A percentile compares a stretch with the other conserved stretches of the same genome.
Evolutionary conservation across 2,113 vertebrate species (phyloP).

Genomic region (Rissa tridactyla): DNA sequence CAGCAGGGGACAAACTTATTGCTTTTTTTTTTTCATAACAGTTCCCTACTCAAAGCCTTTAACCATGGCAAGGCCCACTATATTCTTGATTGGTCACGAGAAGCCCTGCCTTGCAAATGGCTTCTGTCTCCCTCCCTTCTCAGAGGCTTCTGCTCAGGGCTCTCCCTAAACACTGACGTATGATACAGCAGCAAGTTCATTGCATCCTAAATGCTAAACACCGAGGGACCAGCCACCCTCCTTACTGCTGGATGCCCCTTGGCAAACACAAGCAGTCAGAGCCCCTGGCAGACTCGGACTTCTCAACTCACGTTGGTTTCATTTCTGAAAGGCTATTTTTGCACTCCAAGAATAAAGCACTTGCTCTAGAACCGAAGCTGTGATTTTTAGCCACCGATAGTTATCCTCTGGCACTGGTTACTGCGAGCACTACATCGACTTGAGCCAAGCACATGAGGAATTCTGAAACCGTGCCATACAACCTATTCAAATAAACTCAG

Average conservation of each 20-base stretch:
- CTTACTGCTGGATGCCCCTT: background rate
- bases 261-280: fast-evolving
- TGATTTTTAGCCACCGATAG: background rate
- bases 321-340: background rate
- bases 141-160: background rate
- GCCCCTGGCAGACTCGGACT: background rate
- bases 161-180: background rate
- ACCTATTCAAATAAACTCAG: background rate
- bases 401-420: background rate
- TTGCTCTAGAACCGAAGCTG: background rate
- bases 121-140: background rate
- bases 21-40: background rate
- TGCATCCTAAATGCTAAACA: fast-evolving
- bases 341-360: background rate
- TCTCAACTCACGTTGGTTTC: fast-evolving
- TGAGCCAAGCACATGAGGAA: background rate
- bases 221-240: fast-evolving
- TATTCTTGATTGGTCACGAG: background rate
- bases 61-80: background rate
- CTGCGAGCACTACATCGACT: fast-evolving
- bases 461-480: background rate
- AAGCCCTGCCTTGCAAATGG: background rate
- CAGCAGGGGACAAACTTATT: background rate
- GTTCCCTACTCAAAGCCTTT: background rate
- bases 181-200: background rate